Evolutionary conservation across 1,140 invertebrate genomes (phyloP), one percentile per base, ranked within the genome.

Genomic region (Drosophila ficusphila): DNA sequence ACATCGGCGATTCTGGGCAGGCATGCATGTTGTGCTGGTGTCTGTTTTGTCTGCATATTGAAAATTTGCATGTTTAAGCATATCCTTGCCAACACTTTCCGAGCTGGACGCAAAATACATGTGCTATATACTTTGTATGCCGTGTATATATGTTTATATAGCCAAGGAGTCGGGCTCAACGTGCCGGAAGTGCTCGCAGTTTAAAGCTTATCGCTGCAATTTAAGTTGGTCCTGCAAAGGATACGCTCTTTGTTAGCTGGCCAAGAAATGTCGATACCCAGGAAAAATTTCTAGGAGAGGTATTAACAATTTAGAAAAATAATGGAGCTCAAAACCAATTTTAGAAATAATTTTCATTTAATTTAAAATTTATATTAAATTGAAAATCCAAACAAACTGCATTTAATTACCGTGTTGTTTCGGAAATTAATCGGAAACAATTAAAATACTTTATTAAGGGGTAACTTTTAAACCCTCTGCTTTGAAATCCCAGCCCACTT

Each of bases 1-100:
- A 46, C 42, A 27, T 46, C 19, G 51, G 54, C 54, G 29, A 51
- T 33, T 67, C 76, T 74, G 72, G 62, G 73, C 82, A 88, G 74
- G 82, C 82, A 82, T 82, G 73, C 82, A 86, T 82, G 82, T 65
- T 76, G 51, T 58, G 56, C 33, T 27, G 34, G 67, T 74, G 64
- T 88, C 58, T 78, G 78, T 71, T 77, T 82, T 78, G 78, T 89
- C 74, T 88, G 82, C 85, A 88, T 88, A 88, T 88, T 88, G 83
- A 88, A 88, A 89, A 88, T 82, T 88, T 88, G 82, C 82, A 88
- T 88, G 82, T 88, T 86, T 88, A 89, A 88, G 82, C 83, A 88
- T 89, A 88, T 88, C 82, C 82, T 88, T 89, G 83, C 82, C 83
- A 89, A 82, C 82, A 88, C 74, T 82, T 85, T 86, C 72, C 68